A percentile compares a stretch with the other conserved stretches of the same genome.
Evolutionary conservation across 2,888 invertebrate genomes (phyloP).

Genomic region (Venustoraphidia nigricollis): DNA sequence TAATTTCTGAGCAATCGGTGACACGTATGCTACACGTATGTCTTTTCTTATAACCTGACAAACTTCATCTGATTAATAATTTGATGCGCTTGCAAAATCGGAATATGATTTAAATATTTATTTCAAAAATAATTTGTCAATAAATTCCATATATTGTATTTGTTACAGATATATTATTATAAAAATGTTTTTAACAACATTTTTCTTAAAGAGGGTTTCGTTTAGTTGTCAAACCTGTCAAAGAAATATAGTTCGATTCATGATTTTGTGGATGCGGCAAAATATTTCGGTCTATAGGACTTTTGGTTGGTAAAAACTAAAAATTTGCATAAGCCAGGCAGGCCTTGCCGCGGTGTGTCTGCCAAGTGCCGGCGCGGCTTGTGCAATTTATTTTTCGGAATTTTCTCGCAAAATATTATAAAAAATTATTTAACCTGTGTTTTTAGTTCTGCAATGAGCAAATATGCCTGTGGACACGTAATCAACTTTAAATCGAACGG

Average conservation of each 20-base stretch:
- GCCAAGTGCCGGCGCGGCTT: conserved; percentile 1
- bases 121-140: too few relatives aligned
- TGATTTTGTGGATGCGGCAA: too few relatives aligned
- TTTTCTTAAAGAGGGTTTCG: too few relatives aligned
- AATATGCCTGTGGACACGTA: conserved; percentile 63
- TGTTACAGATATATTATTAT: too few relatives aligned
- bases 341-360: conserved; percentile 1
- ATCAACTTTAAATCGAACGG: conserved; percentile 63
- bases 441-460: conserved; percentile 32
- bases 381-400: conserved; percentile 4
- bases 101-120: too few relatives aligned
- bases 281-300: too few relatives aligned
- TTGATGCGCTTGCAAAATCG: background rate
- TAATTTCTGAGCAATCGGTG: background rate
- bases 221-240: too few relatives aligned
- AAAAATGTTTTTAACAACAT: too few relatives aligned
- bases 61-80: background rate
- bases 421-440: too few relatives aligned
- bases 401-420: too few relatives aligned
- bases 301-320: background rate
- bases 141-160: too few relatives aligned
- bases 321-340: background rate
- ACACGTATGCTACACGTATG: conserved; percentile 5
- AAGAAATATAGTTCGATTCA: too few relatives aligned
- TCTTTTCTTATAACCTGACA: background rate